Percentiles rank a stretch among this genome's conserved stretches.
phyloP scores from a whole-genome alignment of 2,797 vertebrate species.

The Eulemur albifrons region DNA sequence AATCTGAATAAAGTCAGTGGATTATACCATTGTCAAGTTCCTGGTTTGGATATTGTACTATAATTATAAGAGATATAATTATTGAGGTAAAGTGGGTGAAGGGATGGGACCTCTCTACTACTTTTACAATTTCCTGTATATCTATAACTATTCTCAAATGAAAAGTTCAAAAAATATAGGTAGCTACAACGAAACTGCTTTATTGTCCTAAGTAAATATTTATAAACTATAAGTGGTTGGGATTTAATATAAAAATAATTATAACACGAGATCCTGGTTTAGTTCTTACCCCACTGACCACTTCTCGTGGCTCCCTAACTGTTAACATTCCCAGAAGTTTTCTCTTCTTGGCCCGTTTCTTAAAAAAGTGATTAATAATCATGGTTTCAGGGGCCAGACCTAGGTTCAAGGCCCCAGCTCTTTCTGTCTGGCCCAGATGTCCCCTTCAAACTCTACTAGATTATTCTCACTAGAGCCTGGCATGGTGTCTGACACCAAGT shows the following conservation, averaged over 20 bases:
- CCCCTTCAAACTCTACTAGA: not conserved
- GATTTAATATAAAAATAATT: conserved; percentile 38
- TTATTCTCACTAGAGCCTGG: not conserved
- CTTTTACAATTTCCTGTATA: conserved; percentile 17
- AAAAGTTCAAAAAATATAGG: not conserved
- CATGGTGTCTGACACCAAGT: not conserved
- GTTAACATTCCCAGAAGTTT: not conserved
- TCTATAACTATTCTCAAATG: conserved; percentile 5
- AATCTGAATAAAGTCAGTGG: not conserved
- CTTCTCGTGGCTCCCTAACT: not conserved
- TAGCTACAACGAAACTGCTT: not conserved
- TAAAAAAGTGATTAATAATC: not conserved
- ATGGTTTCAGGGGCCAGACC: not conserved
- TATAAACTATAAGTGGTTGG: not conserved
- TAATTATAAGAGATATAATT: not conserved
- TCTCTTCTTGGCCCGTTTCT: not conserved
- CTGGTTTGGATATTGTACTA: not conserved
- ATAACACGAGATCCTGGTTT: not conserved
- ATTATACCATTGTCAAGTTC: not conserved
- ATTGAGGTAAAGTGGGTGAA: not conserved
- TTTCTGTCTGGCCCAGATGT: not conserved
- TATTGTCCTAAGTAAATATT: not conserved
- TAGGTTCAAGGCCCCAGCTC: not conserved
- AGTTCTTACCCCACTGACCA: not conserved
- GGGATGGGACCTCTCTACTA: not conserved